These are phyloP conservation scores for Danio tinwini DNA, from an alignment of 2,797 vertebrate species.

Conservation along the genomic window DNA sequence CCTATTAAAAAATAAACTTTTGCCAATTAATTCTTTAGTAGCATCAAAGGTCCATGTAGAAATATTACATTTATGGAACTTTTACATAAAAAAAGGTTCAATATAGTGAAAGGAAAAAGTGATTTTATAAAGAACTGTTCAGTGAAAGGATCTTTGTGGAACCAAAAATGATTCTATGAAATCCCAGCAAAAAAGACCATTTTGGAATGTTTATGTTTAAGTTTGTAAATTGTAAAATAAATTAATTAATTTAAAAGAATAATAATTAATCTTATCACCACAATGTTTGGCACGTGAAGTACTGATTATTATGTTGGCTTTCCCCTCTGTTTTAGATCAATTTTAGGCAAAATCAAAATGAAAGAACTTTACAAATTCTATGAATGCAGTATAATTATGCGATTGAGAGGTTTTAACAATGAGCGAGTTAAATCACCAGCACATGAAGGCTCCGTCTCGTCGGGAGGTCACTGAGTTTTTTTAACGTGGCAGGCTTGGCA, in stretches of 20 bases:
- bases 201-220: too few relatives aligned
- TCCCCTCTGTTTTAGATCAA: background rate
- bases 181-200: too few relatives aligned
- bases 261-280: background rate
- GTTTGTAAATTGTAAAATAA: too few relatives aligned
- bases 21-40: too few relatives aligned
- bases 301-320: background rate
- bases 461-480: constrained; percentile 19
- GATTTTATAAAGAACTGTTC: too few relatives aligned
- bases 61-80: too few relatives aligned
- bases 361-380: constrained; percentile 1
- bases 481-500: constrained; percentile 37
- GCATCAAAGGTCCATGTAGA: too few relatives aligned
- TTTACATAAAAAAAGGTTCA: too few relatives aligned
- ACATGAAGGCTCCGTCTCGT: background rate
- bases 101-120: too few relatives aligned
- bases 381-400: background rate
- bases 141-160: too few relatives aligned
- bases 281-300: background rate
- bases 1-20: background rate
- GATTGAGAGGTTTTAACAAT: constrained; percentile 5
- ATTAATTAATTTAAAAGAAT: too few relatives aligned
- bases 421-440: constrained; percentile 5
- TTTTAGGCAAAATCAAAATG: background rate
- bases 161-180: too few relatives aligned